A percentile compares a stretch with the other conserved stretches of the same genome.
Evolutionary conservation across 1,140 invertebrate genomes (phyloP).

Genomic region (Ostrea edulis): DNA sequence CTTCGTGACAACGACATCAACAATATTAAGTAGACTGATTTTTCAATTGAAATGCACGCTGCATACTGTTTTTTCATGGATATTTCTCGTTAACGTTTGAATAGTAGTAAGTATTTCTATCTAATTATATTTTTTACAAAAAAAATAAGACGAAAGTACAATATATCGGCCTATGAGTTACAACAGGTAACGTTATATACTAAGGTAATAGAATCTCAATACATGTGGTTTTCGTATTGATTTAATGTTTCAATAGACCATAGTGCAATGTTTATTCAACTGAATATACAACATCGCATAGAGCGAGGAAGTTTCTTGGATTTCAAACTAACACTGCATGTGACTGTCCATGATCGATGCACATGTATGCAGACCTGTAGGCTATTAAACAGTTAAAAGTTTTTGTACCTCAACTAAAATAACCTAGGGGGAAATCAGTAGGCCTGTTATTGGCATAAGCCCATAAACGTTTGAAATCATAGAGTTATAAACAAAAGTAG

Average conservation of each 20-base stretch:
- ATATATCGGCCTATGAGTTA: no score
- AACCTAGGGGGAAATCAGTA: no score
- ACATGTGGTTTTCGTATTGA: background rate
- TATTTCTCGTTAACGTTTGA: background rate
- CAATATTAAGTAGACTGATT: background rate
- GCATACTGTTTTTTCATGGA: background rate
- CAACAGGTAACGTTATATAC: background rate
- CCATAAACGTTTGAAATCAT: no score
- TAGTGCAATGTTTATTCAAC: background rate
- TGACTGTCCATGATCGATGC: no score
- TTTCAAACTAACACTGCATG: background rate
- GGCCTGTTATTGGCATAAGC: no score
- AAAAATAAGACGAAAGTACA: no score
- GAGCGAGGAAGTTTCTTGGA: background rate
- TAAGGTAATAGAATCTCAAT: background rate
- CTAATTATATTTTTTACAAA: no score
- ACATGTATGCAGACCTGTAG: no score
- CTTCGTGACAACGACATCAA: slow-evolving; percentile 38
- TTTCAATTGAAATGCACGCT: background rate
- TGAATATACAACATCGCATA: background rate
- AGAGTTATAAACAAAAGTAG: no score
- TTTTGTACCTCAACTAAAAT: no score
- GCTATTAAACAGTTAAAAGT: no score
- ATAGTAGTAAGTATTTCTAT: background rate
- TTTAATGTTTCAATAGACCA: background rate